Conservation (phyloP, 35 echinoderm and acorn worm genomes). For the Apostichopus parvimensis region DNA sequence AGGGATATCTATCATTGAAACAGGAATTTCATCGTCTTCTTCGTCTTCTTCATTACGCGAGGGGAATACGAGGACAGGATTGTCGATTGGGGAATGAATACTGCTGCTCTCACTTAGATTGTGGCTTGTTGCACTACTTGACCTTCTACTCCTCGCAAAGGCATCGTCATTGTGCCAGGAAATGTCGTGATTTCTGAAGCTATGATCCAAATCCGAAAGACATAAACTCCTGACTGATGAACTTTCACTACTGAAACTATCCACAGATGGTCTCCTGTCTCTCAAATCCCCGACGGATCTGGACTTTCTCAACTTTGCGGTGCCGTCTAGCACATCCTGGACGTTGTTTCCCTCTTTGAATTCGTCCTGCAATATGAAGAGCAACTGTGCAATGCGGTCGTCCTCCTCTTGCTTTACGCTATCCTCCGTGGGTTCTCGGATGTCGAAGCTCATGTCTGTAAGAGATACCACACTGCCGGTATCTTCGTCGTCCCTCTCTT, state of each 20-base stretch:
- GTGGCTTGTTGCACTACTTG: not conserved
- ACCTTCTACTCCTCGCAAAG: not conserved
- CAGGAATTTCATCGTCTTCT: constrained; percentile 72
- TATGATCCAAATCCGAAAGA: constrained; percentile 16
- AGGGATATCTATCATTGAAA: constrained; percentile 87
- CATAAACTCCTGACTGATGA: not conserved
- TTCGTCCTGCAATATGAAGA: constrained; percentile 41
- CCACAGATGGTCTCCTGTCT: not conserved
- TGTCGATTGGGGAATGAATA: not conserved
- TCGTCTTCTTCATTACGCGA: not conserved
- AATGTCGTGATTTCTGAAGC: not conserved
- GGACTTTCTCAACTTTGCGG: constrained; percentile 22
- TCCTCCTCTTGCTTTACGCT: not conserved
- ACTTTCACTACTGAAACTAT: constrained; percentile 25
- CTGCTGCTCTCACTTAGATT: not conserved
- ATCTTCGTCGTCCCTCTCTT: constrained; percentile 11
- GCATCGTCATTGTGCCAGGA: constrained; percentile 22
- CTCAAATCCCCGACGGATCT: not conserved
- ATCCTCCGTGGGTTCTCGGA: constrained; percentile 11
- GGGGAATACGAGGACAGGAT: not conserved
- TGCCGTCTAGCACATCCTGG: constrained; percentile 21
- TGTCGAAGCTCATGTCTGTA: constrained; percentile 55
- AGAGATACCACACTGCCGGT: constrained; percentile 29
- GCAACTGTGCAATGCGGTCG: constrained; percentile 13
- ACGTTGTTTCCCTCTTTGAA: not conserved